phyloP scores from a whole-genome alignment of 1,140 invertebrate species.

The Hycleus phaleratus region DNA sequence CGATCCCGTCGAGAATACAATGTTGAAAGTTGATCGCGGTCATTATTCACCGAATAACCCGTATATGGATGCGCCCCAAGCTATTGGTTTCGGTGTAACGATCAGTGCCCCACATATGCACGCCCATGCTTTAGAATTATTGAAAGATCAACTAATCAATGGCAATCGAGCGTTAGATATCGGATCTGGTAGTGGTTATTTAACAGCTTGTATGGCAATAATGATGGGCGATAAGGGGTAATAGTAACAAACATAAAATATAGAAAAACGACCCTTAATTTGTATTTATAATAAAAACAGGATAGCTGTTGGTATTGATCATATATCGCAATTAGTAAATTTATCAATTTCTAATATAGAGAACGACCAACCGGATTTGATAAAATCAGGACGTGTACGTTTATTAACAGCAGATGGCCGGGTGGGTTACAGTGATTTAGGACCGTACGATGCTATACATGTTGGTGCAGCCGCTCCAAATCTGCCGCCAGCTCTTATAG shows the following conservation, averaged over 20 bases:
- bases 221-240: constrained; percentile 73
- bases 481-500: constrained; percentile 59
- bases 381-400: constrained; percentile 57
- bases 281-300: constrained; percentile 17
- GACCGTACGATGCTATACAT: constrained; percentile 88
- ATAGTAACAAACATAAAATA: not conserved
- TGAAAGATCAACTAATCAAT: constrained; percentile 73
- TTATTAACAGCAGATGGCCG: constrained; percentile 82
- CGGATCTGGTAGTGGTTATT: constrained; percentile 91
- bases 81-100: constrained; percentile 84
- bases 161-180: constrained; percentile 85
- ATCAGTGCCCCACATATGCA: constrained; percentile 99
- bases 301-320: constrained; percentile 81
- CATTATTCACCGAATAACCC: constrained; percentile 69
- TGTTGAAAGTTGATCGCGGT: constrained; percentile 79
- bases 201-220: constrained; percentile 89
- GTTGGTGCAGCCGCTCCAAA: constrained; percentile 83
- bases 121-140: constrained; percentile 85
- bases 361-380: constrained; percentile 61
- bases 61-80: constrained; percentile 85
- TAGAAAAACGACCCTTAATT: not conserved
- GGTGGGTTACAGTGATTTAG: constrained; percentile 59
- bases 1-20: constrained; percentile 70
- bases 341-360: constrained; percentile 70
- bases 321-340: constrained; percentile 78